phyloP scores from a whole-genome alignment of 1,140 invertebrate genomes.

The Lysiphlebus fabarum region DNA sequence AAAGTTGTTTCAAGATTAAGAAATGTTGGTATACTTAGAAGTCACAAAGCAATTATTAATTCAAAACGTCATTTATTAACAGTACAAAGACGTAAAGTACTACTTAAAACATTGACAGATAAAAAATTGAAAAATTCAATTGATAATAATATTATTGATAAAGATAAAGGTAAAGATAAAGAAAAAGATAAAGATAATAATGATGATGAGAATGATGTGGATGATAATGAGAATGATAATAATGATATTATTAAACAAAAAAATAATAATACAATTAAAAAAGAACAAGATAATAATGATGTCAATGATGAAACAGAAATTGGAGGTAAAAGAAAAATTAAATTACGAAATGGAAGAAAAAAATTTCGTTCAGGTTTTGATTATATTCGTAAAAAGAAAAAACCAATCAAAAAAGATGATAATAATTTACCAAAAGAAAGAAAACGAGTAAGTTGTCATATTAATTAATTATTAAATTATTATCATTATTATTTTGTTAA shows the following conservation, averaged over 20 bases:
- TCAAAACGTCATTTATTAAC: conserved; percentile 56
- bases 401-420: conserved; percentile 54
- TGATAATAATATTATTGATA: conserved; percentile 40
- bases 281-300: conserved; percentile 34
- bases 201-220: conserved; percentile 37
- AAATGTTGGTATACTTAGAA: conserved; percentile 59
- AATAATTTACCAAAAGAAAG: conserved; percentile 44
- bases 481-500: conserved; percentile 13
- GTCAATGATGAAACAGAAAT: conserved; percentile 37
- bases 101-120: conserved; percentile 56
- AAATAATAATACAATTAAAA: too few relatives aligned
- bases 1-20: conserved; percentile 59
- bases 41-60: conserved; percentile 57
- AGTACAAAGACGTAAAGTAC: conserved; percentile 57
- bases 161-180: conserved; percentile 47
- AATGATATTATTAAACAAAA: conserved; percentile 9
- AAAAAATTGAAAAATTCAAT: conserved; percentile 42
- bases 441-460: conserved; percentile 48
- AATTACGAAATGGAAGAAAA: conserved; percentile 57
- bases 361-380: conserved; percentile 78
- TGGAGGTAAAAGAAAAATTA: conserved; percentile 53
- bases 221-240: conserved; percentile 45
- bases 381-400: conserved; percentile 85
- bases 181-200: too few relatives aligned
- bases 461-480: conserved; percentile 13